Base-by-base conservation (phyloP, 2,797 vertebrate genomes). In the Melanogrammus aeglefinus region DNA sequence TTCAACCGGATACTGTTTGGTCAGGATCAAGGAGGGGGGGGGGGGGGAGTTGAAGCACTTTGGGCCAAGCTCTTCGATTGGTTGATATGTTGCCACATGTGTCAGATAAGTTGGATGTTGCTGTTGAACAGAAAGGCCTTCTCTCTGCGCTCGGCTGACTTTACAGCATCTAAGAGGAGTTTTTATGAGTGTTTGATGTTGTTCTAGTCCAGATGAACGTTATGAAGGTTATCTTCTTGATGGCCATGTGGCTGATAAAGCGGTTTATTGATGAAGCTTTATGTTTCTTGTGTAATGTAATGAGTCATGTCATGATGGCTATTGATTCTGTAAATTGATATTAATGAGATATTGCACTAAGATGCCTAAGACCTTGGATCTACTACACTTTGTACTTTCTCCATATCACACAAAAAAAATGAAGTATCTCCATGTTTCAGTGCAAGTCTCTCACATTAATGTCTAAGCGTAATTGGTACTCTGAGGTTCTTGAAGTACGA, bases 401-500 rank as follows among this genome's bases (percentile, higher is more conserved):
- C 9, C 24, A 69, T 27, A 24, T 69, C 63, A 27, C 63, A 9
- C 63, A 27, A 27, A 27, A 10, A 69, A 69, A 69, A 10, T 13
- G 29, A 27, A 18, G n/a, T 24, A 63, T 63, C 1, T 63, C 57
- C 57, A 24, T 63, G 57, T 24, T 63, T 63, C 57, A 57, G 47
- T 18, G 18, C 47, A 57, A 14, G 18, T 24, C 16, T 57, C 18
- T 57, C 51, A 21, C 18, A 57, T 57, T 18, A 57, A 16, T 18
- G 44, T 18, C 44, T 47, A 47, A 47, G 3, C 18, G 16, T 13
- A 47, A 47, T 39, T 39, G n/a, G n/a, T n/a, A 39, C 38, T 39
- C 38, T 38, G 6, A 38, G 36, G 6, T 6, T 8, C 38, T 16
- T 16, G 13, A 57, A 57, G 84, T 98, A 98, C 81, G 97, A 97